Evolutionary conservation across 2,113 vertebrate species (phyloP).

Genomic region (Actenoides hombroni): DNA sequence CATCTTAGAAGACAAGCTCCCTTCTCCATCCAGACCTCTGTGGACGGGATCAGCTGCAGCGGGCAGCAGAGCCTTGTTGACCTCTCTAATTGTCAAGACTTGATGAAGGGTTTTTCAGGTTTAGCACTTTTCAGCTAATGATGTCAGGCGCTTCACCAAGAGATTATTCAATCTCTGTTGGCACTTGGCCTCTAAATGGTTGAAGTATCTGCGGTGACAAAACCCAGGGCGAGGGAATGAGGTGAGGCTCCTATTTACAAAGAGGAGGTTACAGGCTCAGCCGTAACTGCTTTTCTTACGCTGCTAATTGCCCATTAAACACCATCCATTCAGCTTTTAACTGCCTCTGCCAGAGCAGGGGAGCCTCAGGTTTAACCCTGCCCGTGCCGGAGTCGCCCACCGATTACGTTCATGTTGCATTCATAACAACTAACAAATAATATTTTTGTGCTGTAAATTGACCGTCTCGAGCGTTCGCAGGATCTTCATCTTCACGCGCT

Average conservation of each 20-base stretch:
- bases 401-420: not conserved
- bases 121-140: not conserved
- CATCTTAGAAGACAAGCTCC: not conserved
- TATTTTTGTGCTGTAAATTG: not conserved
- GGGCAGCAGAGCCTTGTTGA: not conserved
- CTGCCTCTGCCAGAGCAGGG: not conserved
- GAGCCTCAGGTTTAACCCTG: not conserved
- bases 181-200: not conserved
- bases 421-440: not conserved
- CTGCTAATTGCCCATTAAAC: not conserved
- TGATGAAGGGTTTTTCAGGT: not conserved
- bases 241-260: not conserved
- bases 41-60: not conserved
- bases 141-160: not conserved
- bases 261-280: not conserved
- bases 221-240: not conserved
- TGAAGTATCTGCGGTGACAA: not conserved
- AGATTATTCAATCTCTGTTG: not conserved
- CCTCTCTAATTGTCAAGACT: not conserved
- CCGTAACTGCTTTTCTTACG: not conserved
- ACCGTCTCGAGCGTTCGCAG: not conserved
- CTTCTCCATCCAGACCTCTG: fast-evolving
- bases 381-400: not conserved
- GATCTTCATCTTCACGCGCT: fast-evolving
- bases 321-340: not conserved